phyloP scores from a whole-genome alignment of 2,113 vertebrate species.

The Prochilodus magdalenae region DNA sequence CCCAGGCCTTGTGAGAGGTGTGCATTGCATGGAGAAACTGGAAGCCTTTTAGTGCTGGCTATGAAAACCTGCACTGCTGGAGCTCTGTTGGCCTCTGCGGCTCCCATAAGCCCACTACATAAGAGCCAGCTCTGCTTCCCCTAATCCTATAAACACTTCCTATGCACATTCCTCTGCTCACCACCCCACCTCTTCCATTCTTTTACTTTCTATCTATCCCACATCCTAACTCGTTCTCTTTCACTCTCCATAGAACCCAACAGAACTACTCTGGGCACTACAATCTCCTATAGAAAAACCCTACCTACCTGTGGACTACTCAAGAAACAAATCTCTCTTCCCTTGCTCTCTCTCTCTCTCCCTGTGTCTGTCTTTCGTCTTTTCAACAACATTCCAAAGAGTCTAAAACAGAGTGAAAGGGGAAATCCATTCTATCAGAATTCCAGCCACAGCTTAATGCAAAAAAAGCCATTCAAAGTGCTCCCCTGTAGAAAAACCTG shows the following conservation, averaged over 20 bases:
- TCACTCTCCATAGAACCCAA: not conserved
- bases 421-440: not conserved
- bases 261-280: not conserved
- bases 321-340: not conserved
- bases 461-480: too few species aligned
- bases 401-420: too few species aligned
- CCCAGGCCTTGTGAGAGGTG: not conserved
- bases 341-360: not conserved
- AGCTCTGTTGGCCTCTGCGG: not conserved
- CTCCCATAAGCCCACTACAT: not conserved
- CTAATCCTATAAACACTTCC: conserved; percentile 61
- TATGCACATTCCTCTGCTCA: conserved; percentile 56
- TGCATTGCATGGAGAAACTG: conserved; percentile 8
- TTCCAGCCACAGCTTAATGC: too few species aligned
- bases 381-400: not conserved
- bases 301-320: conserved; percentile 10
- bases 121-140: conserved; percentile 49
- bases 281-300: not conserved
- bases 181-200: not conserved
- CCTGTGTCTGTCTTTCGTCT: too few species aligned
- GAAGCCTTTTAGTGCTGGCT: too few species aligned
- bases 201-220: not conserved
- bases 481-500: too few species aligned
- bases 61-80: conserved; percentile 26
- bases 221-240: conserved; percentile 52